These are phyloP conservation scores for Paragorgia papillata DNA, from an alignment of 92 coral and sea anemone species.

Conservation along the genomic window DNA sequence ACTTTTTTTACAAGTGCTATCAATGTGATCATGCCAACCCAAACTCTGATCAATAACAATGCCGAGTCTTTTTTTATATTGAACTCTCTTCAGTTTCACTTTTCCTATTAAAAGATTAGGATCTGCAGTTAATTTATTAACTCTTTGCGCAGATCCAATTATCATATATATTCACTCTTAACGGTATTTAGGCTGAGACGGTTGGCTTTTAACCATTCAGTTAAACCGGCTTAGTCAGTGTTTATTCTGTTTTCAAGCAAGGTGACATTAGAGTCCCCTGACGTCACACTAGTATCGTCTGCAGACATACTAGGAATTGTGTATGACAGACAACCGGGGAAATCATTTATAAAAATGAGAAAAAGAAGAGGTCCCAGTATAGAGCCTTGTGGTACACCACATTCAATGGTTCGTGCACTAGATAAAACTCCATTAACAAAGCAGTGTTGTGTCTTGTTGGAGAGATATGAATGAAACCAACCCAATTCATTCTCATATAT, in stretches of 20 bases:
- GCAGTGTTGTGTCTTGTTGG: background rate
- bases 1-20: slow-evolving; percentile 19
- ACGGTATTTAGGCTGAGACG: slow-evolving; percentile 5
- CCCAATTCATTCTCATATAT: background rate
- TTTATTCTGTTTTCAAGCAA: slow-evolving; percentile 21
- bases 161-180: slow-evolving; percentile 19
- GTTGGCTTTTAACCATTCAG: background rate
- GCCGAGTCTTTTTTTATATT: slow-evolving; percentile 20
- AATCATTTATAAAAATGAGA: background rate
- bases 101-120: background rate
- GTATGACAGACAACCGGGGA: too few relatives aligned
- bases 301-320: slow-evolving; percentile 6
- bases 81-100: slow-evolving; percentile 35
- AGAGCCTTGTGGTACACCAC: background rate
- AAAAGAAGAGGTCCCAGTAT: slow-evolving; percentile 9
- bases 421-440: background rate
- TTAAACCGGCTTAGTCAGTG: background rate
- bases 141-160: slow-evolving; percentile 2
- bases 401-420: background rate
- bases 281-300: slow-evolving; percentile 9
- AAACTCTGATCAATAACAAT: slow-evolving; percentile 48
- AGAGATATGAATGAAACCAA: background rate
- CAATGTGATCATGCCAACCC: slow-evolving; percentile 40
- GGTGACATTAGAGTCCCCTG: background rate
- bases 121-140: background rate